phyloP scores from a whole-genome alignment of 2,888 invertebrate genomes.

The Fissipunctia ypsillon region DNA sequence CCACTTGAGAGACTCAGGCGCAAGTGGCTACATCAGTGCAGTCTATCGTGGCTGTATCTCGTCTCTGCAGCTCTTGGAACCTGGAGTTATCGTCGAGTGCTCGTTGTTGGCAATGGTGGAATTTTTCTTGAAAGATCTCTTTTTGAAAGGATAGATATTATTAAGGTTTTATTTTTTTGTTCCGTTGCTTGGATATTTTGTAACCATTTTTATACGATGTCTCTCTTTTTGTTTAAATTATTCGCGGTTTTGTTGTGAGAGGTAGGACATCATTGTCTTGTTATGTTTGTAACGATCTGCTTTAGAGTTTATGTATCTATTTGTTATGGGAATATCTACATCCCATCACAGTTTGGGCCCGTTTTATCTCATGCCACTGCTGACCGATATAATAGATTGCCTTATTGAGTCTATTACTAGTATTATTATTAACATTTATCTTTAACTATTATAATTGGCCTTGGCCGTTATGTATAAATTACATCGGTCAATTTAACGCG shows the following conservation, averaged over 20 bases:
- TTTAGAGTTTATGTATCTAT: not conserved
- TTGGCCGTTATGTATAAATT: too few relatives aligned
- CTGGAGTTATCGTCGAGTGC: conserved; percentile 40
- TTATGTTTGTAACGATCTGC: not conserved
- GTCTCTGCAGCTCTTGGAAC: conserved; percentile 38
- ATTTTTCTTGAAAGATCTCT: conserved; percentile 22
- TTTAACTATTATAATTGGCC: too few relatives aligned
- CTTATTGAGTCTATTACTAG: too few relatives aligned
- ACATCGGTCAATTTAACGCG: too few relatives aligned
- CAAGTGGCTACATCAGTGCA: conserved; percentile 54
- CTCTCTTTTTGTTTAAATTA: too few relatives aligned
- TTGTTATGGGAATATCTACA: not conserved
- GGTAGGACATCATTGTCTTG: too few relatives aligned
- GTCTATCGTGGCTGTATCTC: conserved; percentile 42
- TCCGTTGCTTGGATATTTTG: too few relatives aligned
- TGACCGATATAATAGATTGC: too few relatives aligned
- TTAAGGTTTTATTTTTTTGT: not conserved
- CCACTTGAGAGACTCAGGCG: conserved; percentile 59
- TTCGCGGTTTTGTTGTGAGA: too few relatives aligned
- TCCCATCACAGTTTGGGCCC: not conserved
- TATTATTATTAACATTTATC: too few relatives aligned
- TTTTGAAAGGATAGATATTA: not conserved
- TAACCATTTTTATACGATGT: too few relatives aligned
- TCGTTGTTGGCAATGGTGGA: conserved; percentile 31
- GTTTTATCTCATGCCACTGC: not conserved